A percentile compares a stretch with the other conserved stretches of the same genome.
These are phyloP conservation scores for Mythimna ferrago DNA, from an alignment of 2,888 invertebrate species.

Conservation along the genomic window DNA sequence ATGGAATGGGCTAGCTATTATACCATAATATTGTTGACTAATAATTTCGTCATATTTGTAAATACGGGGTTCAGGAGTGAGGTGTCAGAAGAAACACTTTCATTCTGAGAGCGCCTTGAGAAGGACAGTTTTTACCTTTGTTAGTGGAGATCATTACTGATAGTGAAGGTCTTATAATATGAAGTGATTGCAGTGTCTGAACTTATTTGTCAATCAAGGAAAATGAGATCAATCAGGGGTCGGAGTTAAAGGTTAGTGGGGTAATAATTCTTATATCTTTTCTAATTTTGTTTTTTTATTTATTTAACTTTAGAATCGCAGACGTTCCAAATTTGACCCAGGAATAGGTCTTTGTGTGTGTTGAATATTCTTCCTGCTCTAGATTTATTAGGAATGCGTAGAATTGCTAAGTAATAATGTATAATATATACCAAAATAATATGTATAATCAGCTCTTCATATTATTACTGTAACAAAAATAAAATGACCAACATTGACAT, in stretches of 20 bases:
- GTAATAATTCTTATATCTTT: not conserved
- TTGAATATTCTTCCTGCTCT: no score
- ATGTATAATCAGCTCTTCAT: no score
- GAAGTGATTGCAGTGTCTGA: conserved; percentile 58
- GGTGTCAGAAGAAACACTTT: conserved; percentile 63
- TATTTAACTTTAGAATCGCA: no score
- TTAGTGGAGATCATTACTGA: conserved; percentile 28
- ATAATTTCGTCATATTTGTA: conserved; percentile 76
- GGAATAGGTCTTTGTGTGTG: no score
- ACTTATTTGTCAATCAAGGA: conserved; percentile 70
- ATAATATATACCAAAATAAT: no score
- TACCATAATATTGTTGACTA: conserved; percentile 70
- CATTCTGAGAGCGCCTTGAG: conserved; percentile 24
- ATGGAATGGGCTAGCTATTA: conserved; percentile 58
- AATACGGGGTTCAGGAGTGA: conserved; percentile 69
- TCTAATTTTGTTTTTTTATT: not conserved
- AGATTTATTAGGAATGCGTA: no score
- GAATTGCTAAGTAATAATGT: no score
- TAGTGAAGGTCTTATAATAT: conserved; percentile 67
- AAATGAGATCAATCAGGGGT: conserved; percentile 67
- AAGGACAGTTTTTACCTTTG: conserved; percentile 49
- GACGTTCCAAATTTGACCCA: no score
- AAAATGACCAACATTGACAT: no score
- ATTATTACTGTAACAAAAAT: no score
- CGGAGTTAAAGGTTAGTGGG: conserved; percentile 65